Percentiles rank a stretch among this genome's conserved stretches.
phyloP scores from a whole-genome alignment of 1,140 invertebrate species.

The Brachystomella parvula region DNA sequence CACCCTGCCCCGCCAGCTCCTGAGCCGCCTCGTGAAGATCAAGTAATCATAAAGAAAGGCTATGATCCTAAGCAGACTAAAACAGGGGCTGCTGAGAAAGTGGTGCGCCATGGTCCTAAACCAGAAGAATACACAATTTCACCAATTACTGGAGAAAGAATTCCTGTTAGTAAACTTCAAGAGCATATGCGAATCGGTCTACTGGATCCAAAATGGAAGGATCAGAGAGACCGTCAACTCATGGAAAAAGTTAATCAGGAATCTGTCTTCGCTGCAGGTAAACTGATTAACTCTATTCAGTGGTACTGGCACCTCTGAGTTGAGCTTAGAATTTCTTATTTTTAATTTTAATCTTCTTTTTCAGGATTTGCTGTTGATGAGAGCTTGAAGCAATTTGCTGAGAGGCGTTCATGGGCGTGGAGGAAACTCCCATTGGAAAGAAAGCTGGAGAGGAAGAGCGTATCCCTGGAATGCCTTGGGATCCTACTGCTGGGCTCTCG shows the following conservation, averaged over 20 bases:
- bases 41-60: conserved; percentile 89
- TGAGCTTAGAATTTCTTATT: conserved; percentile 3
- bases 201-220: conserved; percentile 95
- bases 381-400: conserved; percentile 89
- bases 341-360: conserved; percentile 13
- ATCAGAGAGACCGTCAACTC: conserved; percentile 83
- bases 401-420: conserved; percentile 93
- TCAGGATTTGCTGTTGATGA: conserved; percentile 81
- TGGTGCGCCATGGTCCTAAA: conserved; percentile 44
- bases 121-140: conserved; percentile 91
- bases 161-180: conserved; percentile 91
- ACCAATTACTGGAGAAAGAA: conserved; percentile 94
- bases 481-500: conserved; percentile 24
- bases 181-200: conserved; percentile 97
- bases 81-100: conserved; percentile 47
- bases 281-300: conserved; percentile 12
- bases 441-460: conserved; percentile 92
- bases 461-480: conserved; percentile 56
- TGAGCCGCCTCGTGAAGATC: conserved; percentile 79
- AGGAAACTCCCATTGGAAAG: conserved; percentile 98
- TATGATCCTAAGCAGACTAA: conserved; percentile 87
- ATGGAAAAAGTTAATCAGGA: conserved; percentile 76
- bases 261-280: conserved; percentile 71
- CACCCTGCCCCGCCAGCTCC: conserved; percentile 49
- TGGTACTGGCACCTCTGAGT: not conserved